Conservation (phyloP, 2,113 vertebrate genomes). For the Hyla sarda region DNA sequence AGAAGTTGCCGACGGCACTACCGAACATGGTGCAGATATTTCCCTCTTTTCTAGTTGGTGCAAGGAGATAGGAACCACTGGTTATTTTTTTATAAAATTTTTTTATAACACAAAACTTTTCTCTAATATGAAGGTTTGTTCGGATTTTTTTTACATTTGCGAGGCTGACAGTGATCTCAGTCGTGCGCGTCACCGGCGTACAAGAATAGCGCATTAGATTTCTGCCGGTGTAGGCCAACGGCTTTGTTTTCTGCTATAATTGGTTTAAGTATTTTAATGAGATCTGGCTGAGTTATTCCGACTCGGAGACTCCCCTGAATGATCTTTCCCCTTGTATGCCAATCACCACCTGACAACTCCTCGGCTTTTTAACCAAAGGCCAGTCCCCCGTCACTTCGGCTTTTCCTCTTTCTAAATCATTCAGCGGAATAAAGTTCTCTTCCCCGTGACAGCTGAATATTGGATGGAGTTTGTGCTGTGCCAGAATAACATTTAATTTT, state of each 20-base stretch:
- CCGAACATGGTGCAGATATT: no score
- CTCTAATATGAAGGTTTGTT: background rate
- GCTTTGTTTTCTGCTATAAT: slow-evolving; percentile 10
- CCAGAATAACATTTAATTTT: slow-evolving; percentile 68
- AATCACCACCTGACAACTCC: slow-evolving; percentile 45
- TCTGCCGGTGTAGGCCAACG: background rate
- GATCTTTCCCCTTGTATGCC: slow-evolving; percentile 18
- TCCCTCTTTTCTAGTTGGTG: no score
- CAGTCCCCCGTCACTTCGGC: slow-evolving; percentile 64
- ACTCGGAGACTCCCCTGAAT: background rate
- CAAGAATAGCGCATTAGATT: background rate
- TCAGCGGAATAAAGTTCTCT: slow-evolving; percentile 77
- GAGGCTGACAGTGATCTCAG: background rate
- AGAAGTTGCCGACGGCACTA: no score
- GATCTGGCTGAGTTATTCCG: background rate
- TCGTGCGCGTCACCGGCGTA: background rate
- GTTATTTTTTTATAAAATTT: no score
- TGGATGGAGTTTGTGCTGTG: slow-evolving; percentile 65
- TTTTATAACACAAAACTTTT: background rate
- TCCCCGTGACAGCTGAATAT: slow-evolving; percentile 77
- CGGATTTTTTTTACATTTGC: background rate
- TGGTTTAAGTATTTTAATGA: slow-evolving; percentile 45
- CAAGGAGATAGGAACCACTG: no score
- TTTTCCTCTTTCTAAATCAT: slow-evolving; percentile 69
- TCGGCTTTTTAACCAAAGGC: slow-evolving; percentile 48